Evolutionary conservation across 2,888 invertebrate genomes (phyloP).

Genomic region (Dryadula phaetusa): DNA sequence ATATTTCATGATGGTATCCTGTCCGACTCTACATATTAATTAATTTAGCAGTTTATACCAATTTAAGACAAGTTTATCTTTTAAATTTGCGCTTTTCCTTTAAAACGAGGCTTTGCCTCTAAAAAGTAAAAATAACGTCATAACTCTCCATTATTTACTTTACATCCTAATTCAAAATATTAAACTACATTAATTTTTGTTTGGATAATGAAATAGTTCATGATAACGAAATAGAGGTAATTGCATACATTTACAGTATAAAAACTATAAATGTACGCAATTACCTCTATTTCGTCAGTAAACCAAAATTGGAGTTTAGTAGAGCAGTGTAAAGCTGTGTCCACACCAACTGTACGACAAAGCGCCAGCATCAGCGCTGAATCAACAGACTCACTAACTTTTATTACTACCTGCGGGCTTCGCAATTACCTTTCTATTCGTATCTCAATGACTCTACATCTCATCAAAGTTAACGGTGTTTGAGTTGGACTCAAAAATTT

Average conservation of each 20-base stretch:
- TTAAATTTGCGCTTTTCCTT: too few relatives aligned
- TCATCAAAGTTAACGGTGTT: conserved; percentile 29
- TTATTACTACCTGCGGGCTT: conserved; percentile 36
- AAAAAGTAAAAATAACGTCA: too few relatives aligned
- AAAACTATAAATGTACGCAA: conserved; percentile 1
- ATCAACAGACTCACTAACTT: conserved; percentile 33
- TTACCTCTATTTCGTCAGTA: conserved; percentile 10
- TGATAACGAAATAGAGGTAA: too few relatives aligned
- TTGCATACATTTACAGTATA: too few relatives aligned
- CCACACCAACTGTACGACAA: conserved; percentile 25
- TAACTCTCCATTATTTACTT: too few relatives aligned
- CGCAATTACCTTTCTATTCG: conserved; percentile 31
- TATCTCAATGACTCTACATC: conserved; percentile 30
- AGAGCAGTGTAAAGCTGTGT: conserved; percentile 24
- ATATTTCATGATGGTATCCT: conserved; percentile 2
- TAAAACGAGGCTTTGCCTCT: too few relatives aligned
- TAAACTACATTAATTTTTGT: too few relatives aligned
- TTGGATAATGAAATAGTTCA: too few relatives aligned
- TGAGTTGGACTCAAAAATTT: conserved; percentile 29
- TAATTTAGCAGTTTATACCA: neutral
- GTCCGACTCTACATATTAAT: conserved; percentile 18
- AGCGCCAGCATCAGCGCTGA: conserved; percentile 32
- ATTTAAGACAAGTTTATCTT: neutral
- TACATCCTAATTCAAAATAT: too few relatives aligned
- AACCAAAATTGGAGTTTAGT: conserved; percentile 21